Evolutionary conservation across 2,797 vertebrate species (phyloP).

Genomic region (Dipus sagitta): DNA sequence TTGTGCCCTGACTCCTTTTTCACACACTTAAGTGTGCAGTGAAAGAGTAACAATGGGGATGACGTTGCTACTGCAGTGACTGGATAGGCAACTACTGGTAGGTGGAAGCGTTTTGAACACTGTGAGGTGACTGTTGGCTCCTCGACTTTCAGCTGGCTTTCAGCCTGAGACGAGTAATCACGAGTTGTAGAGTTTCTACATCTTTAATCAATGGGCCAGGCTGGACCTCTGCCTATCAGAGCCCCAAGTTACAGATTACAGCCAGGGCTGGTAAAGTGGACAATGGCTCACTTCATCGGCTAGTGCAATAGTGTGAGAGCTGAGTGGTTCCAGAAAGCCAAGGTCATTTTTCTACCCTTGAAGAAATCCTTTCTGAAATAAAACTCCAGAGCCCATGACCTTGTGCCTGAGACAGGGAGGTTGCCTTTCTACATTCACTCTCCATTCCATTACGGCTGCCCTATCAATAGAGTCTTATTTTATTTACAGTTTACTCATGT

Average conservation of each 20-base stretch:
- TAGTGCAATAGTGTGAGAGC: constrained; percentile 61
- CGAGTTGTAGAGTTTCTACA: constrained; percentile 58
- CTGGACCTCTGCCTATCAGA: background rate
- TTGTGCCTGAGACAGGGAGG: constrained; percentile 57
- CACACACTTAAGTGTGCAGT: background rate
- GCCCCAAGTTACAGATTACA: constrained; percentile 54
- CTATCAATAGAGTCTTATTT: constrained; percentile 7
- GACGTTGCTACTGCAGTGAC: background rate
- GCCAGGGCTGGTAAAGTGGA: background rate
- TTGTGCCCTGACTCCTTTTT: background rate
- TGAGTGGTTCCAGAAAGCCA: constrained; percentile 37
- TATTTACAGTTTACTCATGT: constrained; percentile 24
- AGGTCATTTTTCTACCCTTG: constrained; percentile 26
- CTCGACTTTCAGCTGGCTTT: background rate
- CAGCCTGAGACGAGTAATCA: background rate
- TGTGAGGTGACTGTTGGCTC: background rate
- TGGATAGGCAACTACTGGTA: background rate
- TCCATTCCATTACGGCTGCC: background rate
- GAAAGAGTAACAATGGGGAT: background rate
- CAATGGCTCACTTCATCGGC: constrained; percentile 65
- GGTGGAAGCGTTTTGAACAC: background rate
- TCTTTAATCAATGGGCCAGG: constrained; percentile 43
- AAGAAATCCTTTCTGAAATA: background rate
- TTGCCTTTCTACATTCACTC: background rate
- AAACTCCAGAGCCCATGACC: background rate